Conservation (phyloP, 2,888 invertebrate species). For the Cosmia pyralina region DNA sequence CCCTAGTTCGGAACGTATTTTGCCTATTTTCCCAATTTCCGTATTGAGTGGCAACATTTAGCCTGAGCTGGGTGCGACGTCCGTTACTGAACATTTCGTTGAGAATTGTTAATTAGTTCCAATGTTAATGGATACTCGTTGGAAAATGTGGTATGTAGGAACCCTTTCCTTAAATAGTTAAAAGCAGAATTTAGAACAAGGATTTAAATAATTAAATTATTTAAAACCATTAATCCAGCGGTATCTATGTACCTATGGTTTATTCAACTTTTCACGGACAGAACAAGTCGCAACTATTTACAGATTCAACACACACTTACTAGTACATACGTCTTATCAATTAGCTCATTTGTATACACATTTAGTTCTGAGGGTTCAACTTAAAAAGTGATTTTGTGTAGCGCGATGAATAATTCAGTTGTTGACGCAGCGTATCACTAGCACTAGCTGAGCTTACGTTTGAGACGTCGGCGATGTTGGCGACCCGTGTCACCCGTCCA, state of each 20-base stretch:
- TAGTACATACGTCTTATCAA: constrained; percentile 46
- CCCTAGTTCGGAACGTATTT: constrained; percentile 52
- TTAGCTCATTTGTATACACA: constrained; percentile 55
- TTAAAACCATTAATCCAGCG: neutral
- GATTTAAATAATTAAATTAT: neutral
- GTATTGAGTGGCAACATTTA: constrained; percentile 76
- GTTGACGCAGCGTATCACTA: constrained; percentile 59
- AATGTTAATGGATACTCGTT: constrained; percentile 5
- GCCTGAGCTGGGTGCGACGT: constrained; percentile 66
- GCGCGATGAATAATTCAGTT: constrained; percentile 72
- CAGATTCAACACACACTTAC: constrained; percentile 25
- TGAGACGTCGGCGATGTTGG: constrained; percentile 6
- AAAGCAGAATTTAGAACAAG: neutral
- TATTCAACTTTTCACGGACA: constrained; percentile 1
- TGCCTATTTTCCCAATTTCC: constrained; percentile 72
- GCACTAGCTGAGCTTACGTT: constrained; percentile 57
- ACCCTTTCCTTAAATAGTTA: neutral
- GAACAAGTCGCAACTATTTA: constrained; percentile 7
- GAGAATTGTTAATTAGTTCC: constrained; percentile 41
- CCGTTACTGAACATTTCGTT: constrained; percentile 66
- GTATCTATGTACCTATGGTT: neutral
- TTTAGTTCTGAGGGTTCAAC: constrained; percentile 53
- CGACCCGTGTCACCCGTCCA: constrained; percentile 64
- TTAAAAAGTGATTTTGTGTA: constrained; percentile 67
- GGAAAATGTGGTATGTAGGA: neutral